phyloP scores from a whole-genome alignment of 2,888 invertebrate genomes.

The Nomada fucata region DNA sequence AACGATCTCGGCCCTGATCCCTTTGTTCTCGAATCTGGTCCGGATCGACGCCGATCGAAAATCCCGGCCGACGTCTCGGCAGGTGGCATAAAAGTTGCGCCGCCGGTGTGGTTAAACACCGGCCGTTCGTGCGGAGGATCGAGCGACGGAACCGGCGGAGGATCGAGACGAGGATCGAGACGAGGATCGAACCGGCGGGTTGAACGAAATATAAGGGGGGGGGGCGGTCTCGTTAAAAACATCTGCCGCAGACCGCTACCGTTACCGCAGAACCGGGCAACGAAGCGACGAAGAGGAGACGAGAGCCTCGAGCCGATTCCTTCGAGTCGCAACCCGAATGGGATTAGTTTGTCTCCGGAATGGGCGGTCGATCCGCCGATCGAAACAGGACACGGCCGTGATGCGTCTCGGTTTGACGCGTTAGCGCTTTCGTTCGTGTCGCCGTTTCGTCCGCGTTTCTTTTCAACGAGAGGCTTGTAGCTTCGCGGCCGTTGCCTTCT shows the following conservation, averaged over 20 bases:
- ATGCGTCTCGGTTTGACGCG: constrained; percentile 28
- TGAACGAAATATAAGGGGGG: constrained; percentile 32
- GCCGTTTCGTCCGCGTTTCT: neutral
- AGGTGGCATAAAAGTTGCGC: constrained; percentile 69
- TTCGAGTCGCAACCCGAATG: constrained; percentile 12
- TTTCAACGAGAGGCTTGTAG: neutral
- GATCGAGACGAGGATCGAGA: constrained; percentile 13
- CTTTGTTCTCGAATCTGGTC: constrained; percentile 50
- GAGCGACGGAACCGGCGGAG: constrained; percentile 13
- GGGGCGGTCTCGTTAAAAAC: constrained; percentile 66
- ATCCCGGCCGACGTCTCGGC: constrained; percentile 64
- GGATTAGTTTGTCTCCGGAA: constrained; percentile 46
- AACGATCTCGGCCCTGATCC: constrained; percentile 35
- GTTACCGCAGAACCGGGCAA: constrained; percentile 36
- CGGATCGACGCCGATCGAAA: constrained; percentile 51
- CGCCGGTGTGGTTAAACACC: constrained; percentile 66
- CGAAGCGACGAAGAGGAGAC: constrained; percentile 28
- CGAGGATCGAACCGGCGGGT: constrained; percentile 13
- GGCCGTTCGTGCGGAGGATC: constrained; percentile 48
- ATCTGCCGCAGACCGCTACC: constrained; percentile 67
- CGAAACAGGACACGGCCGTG: constrained; percentile 7
- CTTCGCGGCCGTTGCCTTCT: neutral
- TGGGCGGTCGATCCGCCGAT: constrained; percentile 25
- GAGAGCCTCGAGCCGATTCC: constrained; percentile 13
- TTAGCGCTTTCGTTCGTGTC: constrained; percentile 32